Evolutionary conservation across 92 coral and sea anemone genomes (phyloP).

Genomic region (Nematostella vectensis): DNA sequence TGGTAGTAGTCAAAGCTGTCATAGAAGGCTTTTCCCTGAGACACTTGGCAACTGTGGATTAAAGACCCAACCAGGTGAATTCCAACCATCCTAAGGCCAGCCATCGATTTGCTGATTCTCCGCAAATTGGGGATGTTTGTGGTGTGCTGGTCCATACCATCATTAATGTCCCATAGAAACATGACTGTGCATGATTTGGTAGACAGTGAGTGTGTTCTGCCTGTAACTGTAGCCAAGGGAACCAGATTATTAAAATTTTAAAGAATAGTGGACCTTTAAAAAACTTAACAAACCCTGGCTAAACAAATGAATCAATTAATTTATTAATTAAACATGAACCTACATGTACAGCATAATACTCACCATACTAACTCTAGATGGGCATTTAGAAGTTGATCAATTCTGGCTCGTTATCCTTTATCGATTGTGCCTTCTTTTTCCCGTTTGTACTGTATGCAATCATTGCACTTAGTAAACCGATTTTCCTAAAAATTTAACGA

Average conservation of each 20-base stretch:
- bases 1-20: conserved; percentile 44
- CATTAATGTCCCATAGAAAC: too few species aligned
- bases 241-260: too few species aligned
- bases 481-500: conserved; percentile 15
- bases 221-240: too few species aligned
- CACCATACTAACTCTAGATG: conserved; percentile 36
- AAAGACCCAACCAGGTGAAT: conserved; percentile 44
- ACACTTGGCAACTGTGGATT: conserved; percentile 31
- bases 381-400: conserved; percentile 7
- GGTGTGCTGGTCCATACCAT: conserved; percentile 59
- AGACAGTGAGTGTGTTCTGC: too few species aligned
- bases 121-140: conserved; percentile 37
- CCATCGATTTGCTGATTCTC: conserved; percentile 27
- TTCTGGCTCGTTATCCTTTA: conserved; percentile 1
- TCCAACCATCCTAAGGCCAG: conserved; percentile 27
- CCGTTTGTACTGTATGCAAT: conserved; percentile 35
- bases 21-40: conserved; percentile 19
- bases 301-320: too few species aligned
- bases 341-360: not conserved
- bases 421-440: conserved; percentile 30
- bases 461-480: conserved; percentile 44
- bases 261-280: too few species aligned
- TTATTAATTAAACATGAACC: conserved; percentile 2
- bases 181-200: too few species aligned
- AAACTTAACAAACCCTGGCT: not conserved